Percentiles rank a stretch among this genome's conserved stretches.
phyloP scores from a whole-genome alignment of 2,113 vertebrate genomes.

The Vidua macroura region DNA sequence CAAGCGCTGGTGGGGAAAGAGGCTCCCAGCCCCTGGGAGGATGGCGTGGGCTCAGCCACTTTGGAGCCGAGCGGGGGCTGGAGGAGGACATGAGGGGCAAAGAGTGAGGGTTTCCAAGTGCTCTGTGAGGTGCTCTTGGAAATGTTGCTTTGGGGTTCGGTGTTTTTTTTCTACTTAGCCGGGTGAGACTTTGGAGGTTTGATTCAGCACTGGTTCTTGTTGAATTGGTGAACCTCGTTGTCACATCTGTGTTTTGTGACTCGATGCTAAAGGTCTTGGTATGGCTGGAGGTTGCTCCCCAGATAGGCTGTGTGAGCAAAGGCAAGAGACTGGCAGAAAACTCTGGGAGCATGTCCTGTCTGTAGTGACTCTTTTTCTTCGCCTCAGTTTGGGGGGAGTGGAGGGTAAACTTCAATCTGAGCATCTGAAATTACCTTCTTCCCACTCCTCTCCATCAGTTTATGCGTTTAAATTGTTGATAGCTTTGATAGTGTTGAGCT shows the following conservation, averaged over 20 bases:
- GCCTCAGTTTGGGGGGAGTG: neutral
- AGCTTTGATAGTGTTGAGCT: neutral
- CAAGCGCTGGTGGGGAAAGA: neutral
- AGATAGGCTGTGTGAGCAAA: neutral
- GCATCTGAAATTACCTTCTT: slow-evolving; percentile 15
- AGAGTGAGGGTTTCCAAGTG: neutral
- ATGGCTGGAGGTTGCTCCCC: neutral
- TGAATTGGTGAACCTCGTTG: neutral
- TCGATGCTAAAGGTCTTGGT: neutral
- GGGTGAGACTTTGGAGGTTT: neutral
- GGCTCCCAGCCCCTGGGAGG: neutral
- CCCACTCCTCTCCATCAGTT: neutral
- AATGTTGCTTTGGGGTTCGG: neutral
- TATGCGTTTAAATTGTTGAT: neutral
- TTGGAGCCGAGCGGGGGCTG: neutral
- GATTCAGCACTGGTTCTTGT: neutral
- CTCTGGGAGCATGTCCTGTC: neutral
- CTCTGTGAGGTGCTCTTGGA: neutral
- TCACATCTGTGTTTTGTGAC: neutral
- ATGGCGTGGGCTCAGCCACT: neutral
- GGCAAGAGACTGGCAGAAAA: neutral
- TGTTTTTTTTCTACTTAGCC: neutral
- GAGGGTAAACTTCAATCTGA: slow-evolving; percentile 48
- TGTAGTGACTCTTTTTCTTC: neutral
- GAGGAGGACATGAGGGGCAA: neutral